Percentiles rank a stretch among this genome's conserved stretches.
Conservation (phyloP, 2,113 vertebrate genomes). For the Mirza zaza region DNA sequence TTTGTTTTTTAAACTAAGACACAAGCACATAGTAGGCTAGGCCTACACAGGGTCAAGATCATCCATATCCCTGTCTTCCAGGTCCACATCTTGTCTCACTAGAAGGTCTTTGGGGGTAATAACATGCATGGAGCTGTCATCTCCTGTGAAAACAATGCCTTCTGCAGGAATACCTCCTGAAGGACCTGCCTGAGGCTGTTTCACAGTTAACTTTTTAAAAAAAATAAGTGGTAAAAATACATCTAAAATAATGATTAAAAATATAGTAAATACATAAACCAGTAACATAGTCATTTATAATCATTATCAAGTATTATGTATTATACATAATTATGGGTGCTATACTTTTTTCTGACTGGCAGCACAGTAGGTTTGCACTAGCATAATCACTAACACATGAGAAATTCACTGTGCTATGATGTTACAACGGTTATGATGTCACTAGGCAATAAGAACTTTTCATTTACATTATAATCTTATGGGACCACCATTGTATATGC, state of each 20-base stretch:
- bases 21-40: neutral
- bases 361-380: neutral
- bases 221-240: neutral
- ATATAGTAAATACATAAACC: neutral
- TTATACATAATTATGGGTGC: neutral
- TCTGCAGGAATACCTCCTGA: neutral
- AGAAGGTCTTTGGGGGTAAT: neutral
- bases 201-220: neutral
- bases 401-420: neutral
- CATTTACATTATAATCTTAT: neutral
- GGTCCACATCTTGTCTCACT: neutral
- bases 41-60: no score
- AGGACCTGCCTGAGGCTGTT: neutral
- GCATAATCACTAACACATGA: neutral
- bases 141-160: neutral
- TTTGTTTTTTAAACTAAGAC: neutral
- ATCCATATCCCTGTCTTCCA: neutral
- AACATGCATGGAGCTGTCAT: neutral
- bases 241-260: neutral
- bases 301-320: neutral
- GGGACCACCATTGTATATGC: neutral
- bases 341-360: neutral
- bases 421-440: neutral
- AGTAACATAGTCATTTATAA: neutral
- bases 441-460: neutral